Evolutionary conservation across 2,797 vertebrate species (phyloP).

Genomic region (Amblyopsis hoosieri): DNA sequence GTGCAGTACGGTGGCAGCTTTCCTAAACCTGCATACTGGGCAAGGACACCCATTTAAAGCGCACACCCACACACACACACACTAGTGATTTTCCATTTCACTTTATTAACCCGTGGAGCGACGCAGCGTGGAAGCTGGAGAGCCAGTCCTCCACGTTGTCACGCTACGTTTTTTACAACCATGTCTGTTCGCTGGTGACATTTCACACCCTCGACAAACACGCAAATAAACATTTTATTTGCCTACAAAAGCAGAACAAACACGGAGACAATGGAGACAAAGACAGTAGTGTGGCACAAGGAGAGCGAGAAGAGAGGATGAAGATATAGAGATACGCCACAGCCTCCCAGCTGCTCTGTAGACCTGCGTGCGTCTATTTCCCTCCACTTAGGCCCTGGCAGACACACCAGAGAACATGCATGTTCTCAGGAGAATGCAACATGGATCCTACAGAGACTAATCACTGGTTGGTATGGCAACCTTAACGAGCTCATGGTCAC

Average conservation of each 20-base stretch:
- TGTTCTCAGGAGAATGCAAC: constrained; percentile 17
- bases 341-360: constrained; percentile 39
- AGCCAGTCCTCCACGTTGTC: constrained; percentile 5
- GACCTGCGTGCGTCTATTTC: constrained; percentile 37
- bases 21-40: constrained; percentile 57
- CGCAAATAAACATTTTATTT: constrained; percentile 13
- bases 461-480: constrained; percentile 64
- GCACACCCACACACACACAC: constrained; percentile 23
- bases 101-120: constrained; percentile 34
- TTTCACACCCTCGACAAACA: constrained; percentile 23
- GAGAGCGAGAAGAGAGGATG: constrained; percentile 6
- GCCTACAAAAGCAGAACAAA: constrained; percentile 21
- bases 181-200: constrained; percentile 13
- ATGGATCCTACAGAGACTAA: constrained; percentile 38
- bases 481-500: constrained; percentile 36
- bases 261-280: constrained; percentile 17
- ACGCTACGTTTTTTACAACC: constrained; percentile 8
- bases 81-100: constrained; percentile 23
- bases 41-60: constrained; percentile 54
- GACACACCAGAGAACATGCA: constrained; percentile 25
- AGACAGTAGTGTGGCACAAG: constrained; percentile 34
- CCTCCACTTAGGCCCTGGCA: constrained; percentile 4
- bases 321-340: constrained; percentile 24
- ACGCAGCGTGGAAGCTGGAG: constrained; percentile 22
- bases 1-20: constrained; percentile 58